These are phyloP conservation scores for Austrolebias charrua DNA, from an alignment of 2,797 vertebrate genomes.

Conservation along the genomic window DNA sequence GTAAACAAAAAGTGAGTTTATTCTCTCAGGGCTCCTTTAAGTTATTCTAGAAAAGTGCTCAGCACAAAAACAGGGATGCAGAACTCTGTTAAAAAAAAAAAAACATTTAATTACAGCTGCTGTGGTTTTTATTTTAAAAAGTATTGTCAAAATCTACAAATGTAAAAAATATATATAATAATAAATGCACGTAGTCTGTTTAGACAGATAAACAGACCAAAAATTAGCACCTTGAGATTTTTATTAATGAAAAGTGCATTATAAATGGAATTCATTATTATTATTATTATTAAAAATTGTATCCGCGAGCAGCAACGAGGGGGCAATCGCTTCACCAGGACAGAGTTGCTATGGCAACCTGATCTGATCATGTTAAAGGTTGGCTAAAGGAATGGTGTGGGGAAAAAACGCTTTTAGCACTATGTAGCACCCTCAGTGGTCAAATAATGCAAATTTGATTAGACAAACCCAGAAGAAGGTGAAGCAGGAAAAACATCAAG, in stretches of 20 bases:
- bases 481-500: not conserved
- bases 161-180: not conserved
- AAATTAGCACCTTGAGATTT: too few relatives aligned
- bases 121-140: not conserved
- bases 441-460: not conserved
- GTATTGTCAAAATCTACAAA: not conserved
- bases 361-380: conserved; percentile 8
- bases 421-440: not conserved
- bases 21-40: not conserved
- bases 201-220: conserved; percentile 2
- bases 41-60: not conserved
- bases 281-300: too few relatives aligned
- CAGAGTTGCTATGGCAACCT: conserved; percentile 3
- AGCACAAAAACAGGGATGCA: conserved; percentile 4
- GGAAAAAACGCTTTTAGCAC: not conserved
- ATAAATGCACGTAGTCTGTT: not conserved
- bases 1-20: not conserved
- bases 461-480: not conserved
- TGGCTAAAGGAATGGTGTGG: not conserved
- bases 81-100: not conserved
- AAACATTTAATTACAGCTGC: not conserved
- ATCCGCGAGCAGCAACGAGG: not conserved
- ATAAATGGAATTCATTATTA: too few relatives aligned
- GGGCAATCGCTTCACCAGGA: not conserved
- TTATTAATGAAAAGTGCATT: too few relatives aligned